Conservation (phyloP, 2,113 vertebrate species). For the Lepus timidus region DNA sequence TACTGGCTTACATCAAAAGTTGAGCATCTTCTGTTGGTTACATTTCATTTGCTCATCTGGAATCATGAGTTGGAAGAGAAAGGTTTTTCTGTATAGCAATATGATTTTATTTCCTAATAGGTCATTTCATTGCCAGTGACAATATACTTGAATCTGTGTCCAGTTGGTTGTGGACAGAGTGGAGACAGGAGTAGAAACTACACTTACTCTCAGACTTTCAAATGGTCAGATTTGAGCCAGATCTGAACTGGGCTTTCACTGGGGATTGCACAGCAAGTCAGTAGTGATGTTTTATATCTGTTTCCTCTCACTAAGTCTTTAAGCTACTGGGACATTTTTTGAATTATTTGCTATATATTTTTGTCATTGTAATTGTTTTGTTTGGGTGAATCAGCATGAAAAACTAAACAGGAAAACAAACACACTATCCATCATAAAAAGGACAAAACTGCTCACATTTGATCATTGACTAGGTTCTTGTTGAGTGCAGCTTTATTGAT, state of each 20-base stretch:
- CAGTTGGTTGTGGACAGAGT: neutral
- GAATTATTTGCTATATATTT: neutral
- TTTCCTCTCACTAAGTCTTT: neutral
- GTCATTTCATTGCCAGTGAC: neutral
- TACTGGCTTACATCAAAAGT: neutral
- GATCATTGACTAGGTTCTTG: neutral
- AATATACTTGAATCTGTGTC: too few species aligned
- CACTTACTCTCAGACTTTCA: neutral
- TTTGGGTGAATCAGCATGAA: constrained; percentile 26
- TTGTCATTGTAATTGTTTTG: constrained; percentile 11
- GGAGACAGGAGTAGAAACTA: neutral
- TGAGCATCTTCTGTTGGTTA: neutral
- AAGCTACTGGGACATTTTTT: neutral
- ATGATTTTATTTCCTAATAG: neutral
- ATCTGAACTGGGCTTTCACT: neutral
- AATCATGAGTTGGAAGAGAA: neutral
- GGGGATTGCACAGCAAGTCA: neutral
- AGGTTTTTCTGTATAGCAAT: neutral
- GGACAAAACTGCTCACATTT: neutral
- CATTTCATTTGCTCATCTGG: neutral
- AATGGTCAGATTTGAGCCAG: neutral
- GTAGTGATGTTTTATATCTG: neutral
- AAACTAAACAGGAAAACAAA: neutral
- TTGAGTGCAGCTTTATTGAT: constrained; percentile 69
- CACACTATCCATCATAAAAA: neutral